Base-by-base conservation (phyloP, 2,888 invertebrate genomes). In the Tuberolachnus salignus region DNA sequence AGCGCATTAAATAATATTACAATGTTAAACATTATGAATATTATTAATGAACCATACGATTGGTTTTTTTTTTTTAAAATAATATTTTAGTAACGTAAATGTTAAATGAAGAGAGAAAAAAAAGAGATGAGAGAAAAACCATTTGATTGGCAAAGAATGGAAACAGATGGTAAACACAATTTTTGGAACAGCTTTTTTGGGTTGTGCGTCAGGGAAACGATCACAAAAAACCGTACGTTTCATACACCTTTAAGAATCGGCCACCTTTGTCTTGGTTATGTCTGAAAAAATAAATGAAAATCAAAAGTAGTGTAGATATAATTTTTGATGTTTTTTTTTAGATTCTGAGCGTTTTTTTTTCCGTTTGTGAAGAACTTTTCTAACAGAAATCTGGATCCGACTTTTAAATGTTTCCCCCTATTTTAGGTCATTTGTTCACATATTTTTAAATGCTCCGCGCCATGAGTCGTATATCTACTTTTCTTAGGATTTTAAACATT, bases 201-300 rank as follows among this genome's bases (percentile, higher is more conserved):
- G 42, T 51, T 74, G 53, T 11, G 59, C 16, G 26, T 10, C 34
- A 49, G 59, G 49, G 34, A 63, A 59, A 34, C 49, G 19, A 49
- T 75, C n/a, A 75, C 6, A 75, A 57, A 67, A 57, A 75, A 44
- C 67, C 75, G 21, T 75, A 75, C 13, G 66, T 75, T 34, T 67
- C 67, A 67, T 75, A 75, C 13, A 75, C 75, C 49, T 75, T 75
- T 75, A 75, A 57, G 67, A 75, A 75, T 19, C 75, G 67, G 26
- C 75, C 75, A 19, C 75, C 75, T 59, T 57, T 75, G 57, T 75
- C 75, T 59, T 75, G 75, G 34, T 67, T 75, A 14, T 75, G 75
- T 34, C 75, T 75, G 66, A 49, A 75, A 74, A 74, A 63, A 23
- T 61, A 61, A 21, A 34, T 34, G n/a, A n/a, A n/a, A n/a, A n/a